Percentiles rank a stretch among this genome's conserved stretches.
These are phyloP conservation scores for Halocynthia roretzi DNA, from an alignment of 23 tunicate species.

Conservation along the genomic window DNA sequence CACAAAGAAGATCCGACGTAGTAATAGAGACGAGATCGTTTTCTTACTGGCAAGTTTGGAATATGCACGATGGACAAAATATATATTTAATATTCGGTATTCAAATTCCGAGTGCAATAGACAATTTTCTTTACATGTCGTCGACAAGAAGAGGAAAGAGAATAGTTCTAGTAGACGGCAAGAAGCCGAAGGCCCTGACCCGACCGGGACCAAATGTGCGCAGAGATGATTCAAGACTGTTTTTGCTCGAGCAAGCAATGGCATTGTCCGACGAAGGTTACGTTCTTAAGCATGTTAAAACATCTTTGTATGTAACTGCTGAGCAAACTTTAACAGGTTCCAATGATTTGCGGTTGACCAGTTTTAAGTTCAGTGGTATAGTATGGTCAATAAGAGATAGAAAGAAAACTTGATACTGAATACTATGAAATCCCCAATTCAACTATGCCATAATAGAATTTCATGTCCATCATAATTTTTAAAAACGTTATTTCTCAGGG, in stretches of 20 bases:
- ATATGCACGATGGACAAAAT: slow-evolving; percentile 5
- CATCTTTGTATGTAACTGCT: not conserved
- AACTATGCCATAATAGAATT: too few relatives aligned
- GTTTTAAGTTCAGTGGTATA: not conserved
- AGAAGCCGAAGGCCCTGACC: not conserved
- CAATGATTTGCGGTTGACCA: not conserved
- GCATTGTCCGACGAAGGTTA: not conserved
- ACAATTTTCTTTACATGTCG: not conserved
- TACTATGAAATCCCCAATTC: too few relatives aligned
- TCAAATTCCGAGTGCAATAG: not conserved
- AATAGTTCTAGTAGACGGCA: not conserved
- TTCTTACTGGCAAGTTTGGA: slow-evolving; percentile 1
- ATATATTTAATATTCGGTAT: not conserved
- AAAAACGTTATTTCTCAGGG: too few relatives aligned
- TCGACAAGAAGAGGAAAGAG: not conserved
- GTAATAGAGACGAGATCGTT: not conserved
- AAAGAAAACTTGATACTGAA: not conserved
- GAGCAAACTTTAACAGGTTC: not conserved
- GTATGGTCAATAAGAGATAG: slow-evolving; percentile 8
- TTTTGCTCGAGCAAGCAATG: slow-evolving; percentile 1
- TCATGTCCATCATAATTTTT: too few relatives aligned
- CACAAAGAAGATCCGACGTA: slow-evolving; percentile 5
- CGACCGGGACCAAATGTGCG: not conserved
- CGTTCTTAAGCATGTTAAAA: not conserved
- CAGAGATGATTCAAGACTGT: slow-evolving; percentile 3